phyloP scores from a whole-genome alignment of 2,113 vertebrate genomes.

The Gavialis gangeticus region DNA sequence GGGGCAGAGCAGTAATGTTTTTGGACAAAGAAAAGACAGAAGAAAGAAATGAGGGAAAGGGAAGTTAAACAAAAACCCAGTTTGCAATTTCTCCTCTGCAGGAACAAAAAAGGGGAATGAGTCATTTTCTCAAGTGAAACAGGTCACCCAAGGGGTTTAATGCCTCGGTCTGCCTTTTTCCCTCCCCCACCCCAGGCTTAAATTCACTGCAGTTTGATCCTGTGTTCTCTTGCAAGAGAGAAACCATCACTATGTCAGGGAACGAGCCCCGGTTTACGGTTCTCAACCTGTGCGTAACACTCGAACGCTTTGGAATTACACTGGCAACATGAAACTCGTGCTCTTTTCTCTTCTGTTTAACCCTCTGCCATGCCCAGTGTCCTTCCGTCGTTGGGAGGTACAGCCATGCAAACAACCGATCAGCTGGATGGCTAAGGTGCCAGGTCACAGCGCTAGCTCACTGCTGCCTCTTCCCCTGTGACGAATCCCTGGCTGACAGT shows the following conservation, averaged over 20 bases:
- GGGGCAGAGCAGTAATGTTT: background rate
- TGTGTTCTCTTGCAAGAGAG: background rate
- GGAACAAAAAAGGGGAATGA: rapidly evolving
- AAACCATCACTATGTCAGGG: background rate
- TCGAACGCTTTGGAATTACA: background rate
- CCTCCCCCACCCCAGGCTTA: background rate
- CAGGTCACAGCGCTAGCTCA: no score
- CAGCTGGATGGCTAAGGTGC: no score
- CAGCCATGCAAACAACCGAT: no score
- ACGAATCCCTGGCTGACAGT: no score
- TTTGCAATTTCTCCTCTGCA: background rate
- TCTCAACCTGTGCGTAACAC: background rate
- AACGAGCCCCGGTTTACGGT: background rate
- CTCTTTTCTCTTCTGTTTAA: background rate
- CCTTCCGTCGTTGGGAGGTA: no score
- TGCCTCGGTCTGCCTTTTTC: background rate
- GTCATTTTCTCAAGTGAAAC: background rate
- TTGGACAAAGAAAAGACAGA: rapidly evolving
- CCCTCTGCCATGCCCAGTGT: background rate
- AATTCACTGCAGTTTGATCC: background rate
- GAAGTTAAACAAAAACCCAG: background rate
- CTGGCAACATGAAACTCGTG: background rate
- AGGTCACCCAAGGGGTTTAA: background rate
- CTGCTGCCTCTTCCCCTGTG: no score
- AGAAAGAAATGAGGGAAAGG: rapidly evolving